Percentiles rank a stretch among this genome's conserved stretches.
phyloP scores from a whole-genome alignment of 2,113 vertebrate species.

The Erpornis zantholeuca region DNA sequence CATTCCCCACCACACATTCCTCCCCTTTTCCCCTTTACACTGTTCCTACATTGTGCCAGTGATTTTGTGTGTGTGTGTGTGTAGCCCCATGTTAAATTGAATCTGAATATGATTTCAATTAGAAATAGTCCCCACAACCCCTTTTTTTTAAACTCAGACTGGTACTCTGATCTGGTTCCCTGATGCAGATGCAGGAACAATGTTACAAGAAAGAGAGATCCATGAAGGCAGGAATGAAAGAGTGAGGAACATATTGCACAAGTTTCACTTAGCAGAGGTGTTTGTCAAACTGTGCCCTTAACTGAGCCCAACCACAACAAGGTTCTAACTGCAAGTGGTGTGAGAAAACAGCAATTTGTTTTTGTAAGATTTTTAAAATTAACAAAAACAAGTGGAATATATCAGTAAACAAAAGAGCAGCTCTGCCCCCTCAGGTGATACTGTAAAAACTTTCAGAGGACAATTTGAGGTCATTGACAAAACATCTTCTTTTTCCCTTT shows the following conservation, averaged over 20 bases:
- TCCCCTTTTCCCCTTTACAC: not conserved
- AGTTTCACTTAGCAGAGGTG: not conserved
- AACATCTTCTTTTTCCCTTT: not conserved
- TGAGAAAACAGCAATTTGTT: not conserved
- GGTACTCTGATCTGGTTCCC: not conserved
- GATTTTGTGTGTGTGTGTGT: not conserved
- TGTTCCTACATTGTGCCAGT: not conserved
- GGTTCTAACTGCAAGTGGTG: not conserved
- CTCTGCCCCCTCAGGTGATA: not conserved
- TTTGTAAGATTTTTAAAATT: not conserved
- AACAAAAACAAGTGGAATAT: not conserved
- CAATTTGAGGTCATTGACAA: not conserved
- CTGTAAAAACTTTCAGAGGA: not conserved
- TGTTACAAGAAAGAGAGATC: not conserved
- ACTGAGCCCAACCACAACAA: not conserved
- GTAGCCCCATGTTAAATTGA: not conserved
- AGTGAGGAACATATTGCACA: not conserved
- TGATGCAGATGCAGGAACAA: not conserved
- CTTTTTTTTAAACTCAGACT: not conserved
- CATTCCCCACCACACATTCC: not conserved
- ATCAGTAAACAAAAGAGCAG: not conserved
- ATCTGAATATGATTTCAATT: constrained; percentile 14
- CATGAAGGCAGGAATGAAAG: not conserved
- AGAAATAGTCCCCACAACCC: not conserved
- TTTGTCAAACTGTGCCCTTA: not conserved